Evolutionary conservation across 2,888 invertebrate species (phyloP), one percentile per base, ranked within the genome.

Genomic region (Trissoscelio sp.): DNA sequence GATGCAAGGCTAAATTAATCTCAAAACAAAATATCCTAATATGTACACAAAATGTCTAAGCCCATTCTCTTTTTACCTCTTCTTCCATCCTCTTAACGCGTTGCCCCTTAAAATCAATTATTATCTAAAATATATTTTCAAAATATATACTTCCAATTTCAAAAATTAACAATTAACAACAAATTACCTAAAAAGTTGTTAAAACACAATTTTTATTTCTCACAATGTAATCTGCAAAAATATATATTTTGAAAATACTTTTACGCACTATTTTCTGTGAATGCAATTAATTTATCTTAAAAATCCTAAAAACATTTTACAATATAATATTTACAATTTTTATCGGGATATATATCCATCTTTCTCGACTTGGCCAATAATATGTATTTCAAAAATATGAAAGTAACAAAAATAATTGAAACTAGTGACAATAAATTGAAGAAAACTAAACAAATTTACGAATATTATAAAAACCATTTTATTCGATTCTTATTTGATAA

Each of bases 1-100:
- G 90, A 89, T 88, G 80, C 86, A 88, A 89, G 90, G 90, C 90
- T 88, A 88, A 48, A 70, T 57, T 64, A 70, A 84, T 87, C 82
- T 84, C 83, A 81, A 86, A 84, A 82, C 78, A 81, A 83, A 84
- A 84, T 86, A 86, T 82, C 46, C 85, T 88, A 89, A 74, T 90
- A 90, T 90, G 62, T 90, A 90, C 90, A 90, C 83, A 64, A 72
- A 79, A 83, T 79, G 48, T 79, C 78, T 51, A 73, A 78, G 73
- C 64, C 78, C 77, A 44, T 83, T 37, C 22, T 72, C 73, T 58
- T 48, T 58, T 46, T 44, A 42, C 11, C 20, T 39, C 44, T 60
- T 57, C 44, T 37, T 62, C 58, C 31, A 79, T 82, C 62, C 66
- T 46, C 48, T 20, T 46, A 46, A 42, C 31, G 44, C 60, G 51